Evolutionary conservation across 2,113 vertebrate genomes (phyloP).

Genomic region (Mobula hypostoma): DNA sequence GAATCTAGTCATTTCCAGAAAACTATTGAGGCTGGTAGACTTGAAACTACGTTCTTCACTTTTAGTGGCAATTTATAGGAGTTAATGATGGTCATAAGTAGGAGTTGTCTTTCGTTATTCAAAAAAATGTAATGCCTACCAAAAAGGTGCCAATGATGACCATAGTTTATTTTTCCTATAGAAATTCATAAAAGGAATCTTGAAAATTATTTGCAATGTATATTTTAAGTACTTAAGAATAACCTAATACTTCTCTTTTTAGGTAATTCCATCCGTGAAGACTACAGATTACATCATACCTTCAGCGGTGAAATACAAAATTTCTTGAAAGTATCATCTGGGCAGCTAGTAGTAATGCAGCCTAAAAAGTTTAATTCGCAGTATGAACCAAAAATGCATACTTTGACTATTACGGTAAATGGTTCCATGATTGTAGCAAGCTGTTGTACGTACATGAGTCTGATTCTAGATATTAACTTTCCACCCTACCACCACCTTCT

Average conservation of each 20-base stretch:
- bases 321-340: conserved; percentile 67
- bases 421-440: neutral
- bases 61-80: neutral
- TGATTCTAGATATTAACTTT: neutral
- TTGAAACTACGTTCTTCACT: neutral
- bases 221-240: no score
- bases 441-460: neutral
- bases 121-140: neutral
- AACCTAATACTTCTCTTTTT: conserved; percentile 37
- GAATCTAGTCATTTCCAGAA: neutral
- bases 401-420: conserved; percentile 69
- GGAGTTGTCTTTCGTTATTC: neutral
- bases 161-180: no score
- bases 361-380: conserved; percentile 89
- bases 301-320: conserved; percentile 75
- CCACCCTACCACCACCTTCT: neutral
- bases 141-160: neutral
- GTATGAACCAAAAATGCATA: conserved; percentile 62
- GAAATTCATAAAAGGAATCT: no score
- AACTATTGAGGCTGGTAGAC: neutral
- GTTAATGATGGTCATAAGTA: neutral
- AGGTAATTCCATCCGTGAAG: conserved; percentile 84
- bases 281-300: conserved; percentile 84
- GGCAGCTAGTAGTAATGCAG: conserved; percentile 73
- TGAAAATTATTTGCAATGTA: no score